phyloP scores from a whole-genome alignment of 2,113 vertebrate genomes.

The Otocyon megalotis region DNA sequence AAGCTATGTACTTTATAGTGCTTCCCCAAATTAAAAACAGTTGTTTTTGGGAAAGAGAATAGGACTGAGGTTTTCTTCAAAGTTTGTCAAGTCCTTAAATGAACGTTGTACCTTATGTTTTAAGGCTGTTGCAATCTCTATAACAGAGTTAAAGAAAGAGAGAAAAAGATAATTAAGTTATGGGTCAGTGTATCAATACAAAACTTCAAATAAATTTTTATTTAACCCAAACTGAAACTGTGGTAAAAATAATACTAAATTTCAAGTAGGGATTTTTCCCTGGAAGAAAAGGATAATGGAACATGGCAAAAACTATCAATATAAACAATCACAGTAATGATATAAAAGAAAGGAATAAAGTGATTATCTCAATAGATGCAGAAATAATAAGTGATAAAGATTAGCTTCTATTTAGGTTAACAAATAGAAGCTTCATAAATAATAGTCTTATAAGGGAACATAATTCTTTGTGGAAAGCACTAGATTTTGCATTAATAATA shows the following conservation, averaged over 20 bases:
- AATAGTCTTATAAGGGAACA: neutral
- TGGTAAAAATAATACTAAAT: neutral
- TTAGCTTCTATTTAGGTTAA: neutral
- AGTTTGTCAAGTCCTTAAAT: neutral
- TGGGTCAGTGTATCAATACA: neutral
- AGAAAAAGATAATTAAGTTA: neutral
- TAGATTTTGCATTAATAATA: neutral
- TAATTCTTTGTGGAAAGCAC: neutral
- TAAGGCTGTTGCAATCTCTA: neutral
- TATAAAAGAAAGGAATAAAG: neutral
- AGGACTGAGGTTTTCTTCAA: neutral
- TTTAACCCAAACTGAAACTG: neutral
- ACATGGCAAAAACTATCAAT: neutral
- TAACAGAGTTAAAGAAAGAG: neutral
- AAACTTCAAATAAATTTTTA: neutral
- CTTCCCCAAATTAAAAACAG: neutral
- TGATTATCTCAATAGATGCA: neutral
- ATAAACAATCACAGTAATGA: neutral
- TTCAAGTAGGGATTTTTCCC: neutral
- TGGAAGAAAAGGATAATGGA: neutral
- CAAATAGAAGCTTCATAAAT: conserved; percentile 13
- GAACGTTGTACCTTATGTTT: neutral
- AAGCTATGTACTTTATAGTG: neutral
- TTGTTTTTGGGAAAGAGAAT: neutral
- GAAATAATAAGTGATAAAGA: neutral